Conservation (phyloP, 2,888 invertebrate species). For the Coleophora flavipennella region DNA sequence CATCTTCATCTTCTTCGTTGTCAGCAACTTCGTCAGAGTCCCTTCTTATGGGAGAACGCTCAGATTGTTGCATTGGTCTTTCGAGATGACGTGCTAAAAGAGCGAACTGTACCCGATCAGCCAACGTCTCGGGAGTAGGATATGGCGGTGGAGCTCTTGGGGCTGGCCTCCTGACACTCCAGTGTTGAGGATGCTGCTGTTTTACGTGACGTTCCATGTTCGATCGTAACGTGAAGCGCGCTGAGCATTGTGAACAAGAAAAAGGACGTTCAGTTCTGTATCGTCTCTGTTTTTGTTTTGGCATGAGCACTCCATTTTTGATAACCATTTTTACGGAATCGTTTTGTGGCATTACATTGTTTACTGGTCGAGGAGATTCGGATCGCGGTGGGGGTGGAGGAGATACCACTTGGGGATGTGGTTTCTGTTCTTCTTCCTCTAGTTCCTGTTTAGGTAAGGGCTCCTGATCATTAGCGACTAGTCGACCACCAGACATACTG, state of each 20-base stretch:
- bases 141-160: slow-evolving; percentile 58
- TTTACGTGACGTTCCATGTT: slow-evolving; percentile 97
- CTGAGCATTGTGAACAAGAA: slow-evolving; percentile 91
- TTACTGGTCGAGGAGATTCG: slow-evolving; percentile 65
- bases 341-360: slow-evolving; percentile 50
- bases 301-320: slow-evolving; percentile 91
- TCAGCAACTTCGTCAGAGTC: slow-evolving; percentile 73
- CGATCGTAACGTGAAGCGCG: slow-evolving; percentile 90
- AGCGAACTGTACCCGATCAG: slow-evolving; percentile 78
- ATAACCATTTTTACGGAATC: slow-evolving; percentile 90
- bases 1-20: slow-evolving; percentile 78
- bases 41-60: slow-evolving; percentile 51
- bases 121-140: slow-evolving; percentile 39
- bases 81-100: slow-evolving; percentile 85
- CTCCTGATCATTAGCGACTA: slow-evolving; percentile 56
- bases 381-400: slow-evolving; percentile 51
- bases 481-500: slow-evolving; percentile 80
- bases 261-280: slow-evolving; percentile 93
- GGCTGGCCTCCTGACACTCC: slow-evolving; percentile 82
- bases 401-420: slow-evolving; percentile 36
- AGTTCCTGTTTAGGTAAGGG: slow-evolving; percentile 53
- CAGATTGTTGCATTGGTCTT: slow-evolving; percentile 60
- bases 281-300: slow-evolving; percentile 91
- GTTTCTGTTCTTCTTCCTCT: slow-evolving; percentile 69
- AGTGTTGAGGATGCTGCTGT: slow-evolving; percentile 92